Base-by-base conservation (phyloP, 53 echinoderm and acorn worm genomes). In the Glandiceps talaboti region DNA sequence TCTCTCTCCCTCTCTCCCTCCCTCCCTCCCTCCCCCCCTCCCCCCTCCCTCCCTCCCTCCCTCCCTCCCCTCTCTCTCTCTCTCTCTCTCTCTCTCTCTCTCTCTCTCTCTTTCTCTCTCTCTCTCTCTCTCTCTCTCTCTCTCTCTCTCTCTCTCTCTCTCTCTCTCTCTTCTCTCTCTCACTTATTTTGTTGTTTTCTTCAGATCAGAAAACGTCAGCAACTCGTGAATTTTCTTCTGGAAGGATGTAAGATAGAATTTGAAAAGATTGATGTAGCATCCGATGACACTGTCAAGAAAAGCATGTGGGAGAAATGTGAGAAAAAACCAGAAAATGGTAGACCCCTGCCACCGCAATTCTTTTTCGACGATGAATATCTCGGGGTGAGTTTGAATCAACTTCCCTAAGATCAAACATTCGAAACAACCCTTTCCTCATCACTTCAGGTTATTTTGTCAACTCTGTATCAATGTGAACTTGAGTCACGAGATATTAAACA, bases 21-120 rank as follows among this genome's bases (percentile, higher is more conserved):
- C 31, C 14, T 79, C n/a, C 31, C 10, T 31, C 32, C 29, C 12
- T 28, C 30, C n/a, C 32, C 29, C 32, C 32, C 20, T 29, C 32
- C 79, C 10, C 31, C 20, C 31, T 10, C 12, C 30, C 32, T 32
- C 79, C 32, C 79, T 32, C 31, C 79, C 31, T 29, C 29, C 10
- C 31, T 32, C 31, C 10, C 29, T 29, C 31, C 28, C 31, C 32
- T 31, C 10, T 79, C 79, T 79, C 10, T 31, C 32, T 79, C 28
- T 79, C 79, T 31, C 10, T 31, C 79, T 79, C 79, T 31, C 32
- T 79, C 79, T 79, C 79, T 31, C 32, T 31, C 32, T 79, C 75
- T 76, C 74, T 74, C 30, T 75, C 75, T 81, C 30, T 73, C 29
- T 0, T 30, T 74, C 30, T n/a, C 30, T 1, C 29, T 75, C 30